A percentile compares a stretch with the other conserved stretches of the same genome.
Evolutionary conservation across 2,888 invertebrate genomes (phyloP).

Genomic region (Nomada ruficornis): DNA sequence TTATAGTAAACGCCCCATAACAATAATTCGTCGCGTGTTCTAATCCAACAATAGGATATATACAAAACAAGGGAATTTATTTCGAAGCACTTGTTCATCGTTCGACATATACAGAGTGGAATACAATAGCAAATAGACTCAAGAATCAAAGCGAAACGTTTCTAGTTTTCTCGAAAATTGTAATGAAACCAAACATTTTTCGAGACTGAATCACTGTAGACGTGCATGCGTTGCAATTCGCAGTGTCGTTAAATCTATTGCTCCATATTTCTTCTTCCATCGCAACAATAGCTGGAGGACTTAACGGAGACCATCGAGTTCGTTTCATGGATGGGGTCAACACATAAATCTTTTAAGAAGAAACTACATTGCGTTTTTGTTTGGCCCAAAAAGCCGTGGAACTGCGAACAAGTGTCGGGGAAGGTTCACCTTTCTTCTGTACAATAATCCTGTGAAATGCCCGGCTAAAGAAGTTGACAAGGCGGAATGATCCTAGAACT

Average conservation of each 20-base stretch:
- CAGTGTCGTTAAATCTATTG: background rate
- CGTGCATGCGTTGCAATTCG: background rate
- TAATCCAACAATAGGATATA: no score
- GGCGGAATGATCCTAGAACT: constrained; percentile 16
- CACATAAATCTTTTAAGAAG: constrained; percentile 28
- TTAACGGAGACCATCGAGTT: background rate
- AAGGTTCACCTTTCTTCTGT: constrained; percentile 10
- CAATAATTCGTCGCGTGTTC: no score
- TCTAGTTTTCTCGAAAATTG: no score
- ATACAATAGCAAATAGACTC: no score
- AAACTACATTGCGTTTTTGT: constrained; percentile 16
- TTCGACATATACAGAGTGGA: no score
- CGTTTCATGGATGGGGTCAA: constrained; percentile 4
- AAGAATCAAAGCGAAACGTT: no score
- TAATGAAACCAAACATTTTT: no score
- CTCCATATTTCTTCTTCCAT: background rate
- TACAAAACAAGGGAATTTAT: no score
- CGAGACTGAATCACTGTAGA: no score
- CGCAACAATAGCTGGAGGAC: constrained; percentile 9
- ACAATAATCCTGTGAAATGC: constrained; percentile 22
- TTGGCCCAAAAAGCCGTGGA: constrained; percentile 19
- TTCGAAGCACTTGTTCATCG: no score
- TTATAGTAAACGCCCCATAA: no score
- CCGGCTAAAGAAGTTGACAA: constrained; percentile 18
- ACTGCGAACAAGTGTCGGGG: constrained; percentile 14